Conservation (phyloP, 2,888 invertebrate genomes). For the Cynaeus angustus region DNA sequence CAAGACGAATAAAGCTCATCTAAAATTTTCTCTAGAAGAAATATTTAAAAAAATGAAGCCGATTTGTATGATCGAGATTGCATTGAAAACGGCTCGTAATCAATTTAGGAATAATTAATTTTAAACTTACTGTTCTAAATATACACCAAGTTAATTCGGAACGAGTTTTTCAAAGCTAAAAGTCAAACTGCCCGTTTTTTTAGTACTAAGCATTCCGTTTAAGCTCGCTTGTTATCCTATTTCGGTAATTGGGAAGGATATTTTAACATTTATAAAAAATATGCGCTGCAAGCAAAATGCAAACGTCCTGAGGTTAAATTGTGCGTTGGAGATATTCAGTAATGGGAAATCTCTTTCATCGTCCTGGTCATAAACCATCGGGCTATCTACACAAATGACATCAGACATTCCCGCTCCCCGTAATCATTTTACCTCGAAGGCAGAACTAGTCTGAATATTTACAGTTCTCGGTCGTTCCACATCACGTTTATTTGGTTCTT, state of each 20-base stretch:
- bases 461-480: slow-evolving; percentile 15
- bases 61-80: too few relatives aligned
- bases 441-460: slow-evolving; percentile 40
- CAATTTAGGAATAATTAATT: too few relatives aligned
- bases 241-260: background rate
- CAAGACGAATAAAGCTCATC: too few relatives aligned
- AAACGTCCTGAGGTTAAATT: slow-evolving; percentile 62
- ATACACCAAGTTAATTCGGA: too few relatives aligned
- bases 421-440: slow-evolving; percentile 43
- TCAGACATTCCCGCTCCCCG: slow-evolving; percentile 40
- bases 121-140: too few relatives aligned
- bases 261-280: slow-evolving; percentile 50
- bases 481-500: slow-evolving; percentile 29
- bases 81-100: too few relatives aligned
- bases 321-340: slow-evolving; percentile 63
- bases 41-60: too few relatives aligned
- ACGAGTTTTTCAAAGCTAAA: too few relatives aligned
- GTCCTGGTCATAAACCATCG: slow-evolving; percentile 63
- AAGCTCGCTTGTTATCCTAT: background rate
- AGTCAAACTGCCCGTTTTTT: too few relatives aligned
- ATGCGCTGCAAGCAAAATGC: slow-evolving; percentile 60
- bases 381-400: slow-evolving; percentile 63
- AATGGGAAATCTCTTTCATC: slow-evolving; percentile 62
- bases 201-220: too few relatives aligned
- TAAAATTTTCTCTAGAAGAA: too few relatives aligned